phyloP scores from a whole-genome alignment of 2,888 invertebrate species.

The Catocala nupta region DNA sequence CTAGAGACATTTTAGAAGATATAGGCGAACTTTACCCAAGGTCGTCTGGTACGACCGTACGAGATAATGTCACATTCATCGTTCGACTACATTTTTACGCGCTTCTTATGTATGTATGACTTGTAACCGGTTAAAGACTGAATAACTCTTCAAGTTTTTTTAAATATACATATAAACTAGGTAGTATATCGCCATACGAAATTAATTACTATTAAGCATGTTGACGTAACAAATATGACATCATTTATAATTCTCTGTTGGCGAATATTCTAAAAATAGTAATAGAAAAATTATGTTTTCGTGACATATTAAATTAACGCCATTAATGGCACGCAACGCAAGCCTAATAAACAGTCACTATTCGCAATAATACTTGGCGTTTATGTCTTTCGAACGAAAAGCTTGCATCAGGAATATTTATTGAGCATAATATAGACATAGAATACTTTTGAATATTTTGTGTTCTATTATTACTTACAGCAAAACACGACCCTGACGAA shows the following conservation, averaged over 20 bases:
- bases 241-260: constrained; percentile 37
- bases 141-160: constrained; percentile 11
- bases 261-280: constrained; percentile 40
- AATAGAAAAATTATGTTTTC: constrained; percentile 31
- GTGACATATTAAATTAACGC: constrained; percentile 21
- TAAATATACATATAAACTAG: neutral
- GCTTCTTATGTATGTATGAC: constrained; percentile 29
- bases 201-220: neutral
- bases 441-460: constrained; percentile 21
- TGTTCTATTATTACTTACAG: constrained; percentile 47
- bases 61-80: constrained; percentile 57
- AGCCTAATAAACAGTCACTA: constrained; percentile 17
- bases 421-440: constrained; percentile 14
- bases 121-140: constrained; percentile 54
- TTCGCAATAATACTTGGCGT: constrained; percentile 22
- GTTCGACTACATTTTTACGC: constrained; percentile 49
- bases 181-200: neutral
- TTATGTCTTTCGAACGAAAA: constrained; percentile 32
- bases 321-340: constrained; percentile 23
- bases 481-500: constrained; percentile 46
- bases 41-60: constrained; percentile 62
- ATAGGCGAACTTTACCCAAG: constrained; percentile 59
- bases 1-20: constrained; percentile 39
- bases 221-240: constrained; percentile 34
- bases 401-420: constrained; percentile 23